Percentiles rank a stretch among this genome's conserved stretches.
Conservation (phyloP, 1,140 invertebrate genomes). For the Antheraea mylitta region DNA sequence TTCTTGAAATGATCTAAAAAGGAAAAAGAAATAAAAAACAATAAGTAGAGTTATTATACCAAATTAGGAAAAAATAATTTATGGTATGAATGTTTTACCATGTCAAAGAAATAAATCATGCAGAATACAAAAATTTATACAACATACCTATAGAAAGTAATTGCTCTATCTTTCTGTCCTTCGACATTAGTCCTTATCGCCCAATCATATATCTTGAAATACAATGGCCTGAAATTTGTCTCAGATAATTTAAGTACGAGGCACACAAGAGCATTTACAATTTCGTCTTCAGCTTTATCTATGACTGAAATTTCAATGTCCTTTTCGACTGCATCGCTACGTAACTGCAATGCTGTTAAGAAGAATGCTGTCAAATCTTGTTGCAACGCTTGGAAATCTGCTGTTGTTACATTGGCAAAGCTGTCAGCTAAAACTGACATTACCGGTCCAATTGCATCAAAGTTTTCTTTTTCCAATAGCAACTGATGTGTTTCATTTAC, state of each 20-base stretch:
- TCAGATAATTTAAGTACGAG: slow-evolving; percentile 94
- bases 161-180: slow-evolving; percentile 81
- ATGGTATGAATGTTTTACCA: too few species aligned
- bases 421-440: slow-evolving; percentile 88
- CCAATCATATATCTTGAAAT: slow-evolving; percentile 93
- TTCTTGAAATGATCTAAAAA: too few species aligned
- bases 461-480: slow-evolving; percentile 81
- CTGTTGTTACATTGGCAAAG: slow-evolving; percentile 80
- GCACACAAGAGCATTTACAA: slow-evolving; percentile 86
- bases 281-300: slow-evolving; percentile 82
- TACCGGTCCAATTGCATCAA: slow-evolving; percentile 82
- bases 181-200: slow-evolving; percentile 81
- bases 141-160: slow-evolving; percentile 88
- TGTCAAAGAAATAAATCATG: too few species aligned
- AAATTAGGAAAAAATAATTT: too few species aligned
- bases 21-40: too few species aligned
- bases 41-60: too few species aligned
- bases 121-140: slow-evolving; percentile 7
- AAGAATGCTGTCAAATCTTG: slow-evolving; percentile 87
- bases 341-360: slow-evolving; percentile 86
- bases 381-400: slow-evolving; percentile 83
- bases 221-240: slow-evolving; percentile 91
- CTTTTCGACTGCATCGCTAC: slow-evolving; percentile 66
- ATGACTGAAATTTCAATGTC: slow-evolving; percentile 56
- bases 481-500: slow-evolving; percentile 83